Evolutionary conservation across 2,888 invertebrate species (phyloP), one percentile per base, ranked within the genome.

Genomic region (Noctua pronuba): DNA sequence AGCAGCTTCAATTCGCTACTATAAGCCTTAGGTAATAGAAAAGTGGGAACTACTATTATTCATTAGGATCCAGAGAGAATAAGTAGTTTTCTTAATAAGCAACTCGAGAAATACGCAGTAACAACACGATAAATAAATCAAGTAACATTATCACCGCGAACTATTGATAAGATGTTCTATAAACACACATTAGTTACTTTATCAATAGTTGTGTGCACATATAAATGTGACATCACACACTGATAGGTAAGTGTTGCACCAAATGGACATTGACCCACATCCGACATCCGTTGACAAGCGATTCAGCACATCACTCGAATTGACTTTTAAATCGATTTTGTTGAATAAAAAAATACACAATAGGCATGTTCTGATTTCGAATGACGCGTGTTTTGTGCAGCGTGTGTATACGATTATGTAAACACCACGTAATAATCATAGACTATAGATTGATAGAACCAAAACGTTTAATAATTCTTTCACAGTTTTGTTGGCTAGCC

Each of bases 201-300:
- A 87, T 86, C 81, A 84, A 67, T 62, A 78, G 72, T 86, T 79
- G 38, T 77, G 75, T 75, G 64, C 64, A 75, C 64, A 70, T 73
- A 28, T 58, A 58, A 7, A 49, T 18, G 58, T 60, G 60, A 85
- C 80, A 83, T 87, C 84, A 88, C 75, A 75, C 64, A 79, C 77
- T 80, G 79, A 86, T 88, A 89, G 81, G 71, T 80, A 83, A 82
- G 78, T 81, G 84, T 83, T 88, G 89, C 90, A 87, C 87, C 84
- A 83, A 84, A 86, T 92, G 94, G 94, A 94, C 95, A 95, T 94
- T 95, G 95, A 94, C 95, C 95, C 86, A 95, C 84, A 94, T 95
- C 88, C 83, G 80, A 91, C 91, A 91, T 93, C 92, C 92, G 92
- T 90, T 90, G 92, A 90, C 91, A 92, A 93, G 89, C 91, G 88